Evolutionary conservation across 2,797 vertebrate genomes (phyloP), one percentile per base, ranked within the genome.

Genomic region (Heterohyrax brucei): DNA sequence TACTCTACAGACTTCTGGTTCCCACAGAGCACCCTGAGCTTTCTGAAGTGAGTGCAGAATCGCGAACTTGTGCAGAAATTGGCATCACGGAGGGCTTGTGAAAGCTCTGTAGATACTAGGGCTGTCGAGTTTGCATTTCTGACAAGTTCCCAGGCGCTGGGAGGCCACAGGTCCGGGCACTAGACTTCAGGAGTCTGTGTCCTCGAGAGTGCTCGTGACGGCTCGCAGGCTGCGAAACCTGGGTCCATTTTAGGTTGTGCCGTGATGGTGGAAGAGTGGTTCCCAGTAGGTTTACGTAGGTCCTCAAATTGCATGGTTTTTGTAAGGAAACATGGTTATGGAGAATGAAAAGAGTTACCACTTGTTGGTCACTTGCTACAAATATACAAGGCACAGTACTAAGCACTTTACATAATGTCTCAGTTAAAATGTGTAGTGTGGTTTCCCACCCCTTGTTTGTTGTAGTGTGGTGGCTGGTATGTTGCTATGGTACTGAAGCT

Each of bases 261-360:
- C 76, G n/a, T 91, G 76, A 44, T 21, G 81, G 7, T 28, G 39
- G 56, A 66, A 56, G 26, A 87, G 18, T 61, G 48, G 76, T 89
- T 85, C 83, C 89, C 19, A 68, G 5, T 77, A 46, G 48, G 78
- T 83, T n/a, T 78, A 70, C 7, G 56, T n/a, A 48, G 68, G 26
- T 72, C 81, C 94, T 80, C 73, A 82, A 21, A 46, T 73, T 75
- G 56, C 21, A 7, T 48, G 66, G 13, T 68, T 61, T 70, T 87
- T 64, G 33, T 78, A 39, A 72, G 68, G 44, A 62, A 84, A 26
- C 46, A 33, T 44, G 33, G 18, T 85, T 46, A 1, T 87, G 22
- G 26, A 83, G 30, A 64, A 64, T 82, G 82, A 80, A 66, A 87
- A 14, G 61, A 93, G 78, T 87, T 95, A 39, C 24, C n/a, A 56